A percentile compares a stretch with the other conserved stretches of the same genome.
Conservation (phyloP, 2,888 invertebrate species). For the Lordiphosa andalusiaca region DNA sequence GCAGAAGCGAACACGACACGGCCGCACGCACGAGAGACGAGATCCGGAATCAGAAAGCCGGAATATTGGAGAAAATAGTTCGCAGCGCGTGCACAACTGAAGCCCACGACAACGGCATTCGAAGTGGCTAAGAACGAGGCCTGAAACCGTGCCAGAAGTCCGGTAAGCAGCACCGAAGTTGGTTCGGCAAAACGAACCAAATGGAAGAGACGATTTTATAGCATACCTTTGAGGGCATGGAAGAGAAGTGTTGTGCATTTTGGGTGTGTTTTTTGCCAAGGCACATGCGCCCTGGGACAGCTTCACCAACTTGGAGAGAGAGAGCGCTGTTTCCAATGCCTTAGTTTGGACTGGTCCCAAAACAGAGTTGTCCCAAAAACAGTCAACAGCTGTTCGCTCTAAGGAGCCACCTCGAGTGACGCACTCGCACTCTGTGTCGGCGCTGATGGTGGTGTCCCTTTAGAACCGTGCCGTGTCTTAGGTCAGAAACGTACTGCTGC, state of each 20-base stretch:
- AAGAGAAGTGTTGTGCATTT: slow-evolving; percentile 37
- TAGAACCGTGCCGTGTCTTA: slow-evolving; percentile 58
- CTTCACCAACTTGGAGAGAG: slow-evolving; percentile 32
- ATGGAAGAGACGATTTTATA: slow-evolving; percentile 15
- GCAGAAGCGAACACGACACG: slow-evolving; percentile 34
- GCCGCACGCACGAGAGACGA: slow-evolving; percentile 22
- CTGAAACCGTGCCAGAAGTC: slow-evolving; percentile 18
- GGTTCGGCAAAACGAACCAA: slow-evolving; percentile 1
- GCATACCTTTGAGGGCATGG: slow-evolving; percentile 29
- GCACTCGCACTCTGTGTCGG: slow-evolving; percentile 14
- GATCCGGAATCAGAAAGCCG: slow-evolving; percentile 21
- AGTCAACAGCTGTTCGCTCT: slow-evolving; percentile 62
- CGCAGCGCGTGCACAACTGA: slow-evolving; percentile 56
- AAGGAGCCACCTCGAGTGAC: slow-evolving; percentile 4
- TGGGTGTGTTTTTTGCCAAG: slow-evolving; percentile 54
- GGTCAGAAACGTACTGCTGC: slow-evolving; percentile 56
- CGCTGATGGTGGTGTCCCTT: slow-evolving; percentile 39
- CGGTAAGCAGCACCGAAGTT: slow-evolving; percentile 23
- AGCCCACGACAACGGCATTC: slow-evolving; percentile 76
- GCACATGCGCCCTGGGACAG: slow-evolving; percentile 30
- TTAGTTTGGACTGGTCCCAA: slow-evolving; percentile 52
- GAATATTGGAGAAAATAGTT: slow-evolving; percentile 4
- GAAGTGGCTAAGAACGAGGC: slow-evolving; percentile 69
- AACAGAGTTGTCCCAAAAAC: slow-evolving; percentile 52
- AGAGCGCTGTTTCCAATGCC: slow-evolving; percentile 54